A percentile compares a stretch with the other conserved stretches of the same genome.
These are phyloP conservation scores for Halcyon malimbica DNA, from an alignment of 2,113 vertebrate genomes.

Conservation along the genomic window DNA sequence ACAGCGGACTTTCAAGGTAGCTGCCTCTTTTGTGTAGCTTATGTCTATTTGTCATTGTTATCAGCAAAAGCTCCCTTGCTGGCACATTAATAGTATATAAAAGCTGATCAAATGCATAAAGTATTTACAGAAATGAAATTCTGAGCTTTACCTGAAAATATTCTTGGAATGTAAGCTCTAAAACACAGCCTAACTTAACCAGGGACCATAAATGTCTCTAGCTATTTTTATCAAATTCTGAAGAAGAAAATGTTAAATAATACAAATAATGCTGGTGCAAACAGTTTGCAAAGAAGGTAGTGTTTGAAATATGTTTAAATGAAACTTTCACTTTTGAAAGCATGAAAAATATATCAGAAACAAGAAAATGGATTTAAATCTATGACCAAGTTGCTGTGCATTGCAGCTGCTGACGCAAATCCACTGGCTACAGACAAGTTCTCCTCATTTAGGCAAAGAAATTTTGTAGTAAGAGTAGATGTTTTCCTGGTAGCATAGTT, in stretches of 20 bases:
- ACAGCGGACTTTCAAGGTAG: not conserved
- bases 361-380: not conserved
- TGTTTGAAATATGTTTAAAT: not conserved
- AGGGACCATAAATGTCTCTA: not conserved
- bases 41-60: not conserved
- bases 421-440: not conserved
- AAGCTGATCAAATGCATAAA: not conserved
- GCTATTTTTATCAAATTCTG: not conserved
- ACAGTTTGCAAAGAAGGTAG: not conserved
- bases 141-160: not conserved
- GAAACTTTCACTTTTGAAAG: not conserved
- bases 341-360: not conserved
- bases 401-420: not conserved
- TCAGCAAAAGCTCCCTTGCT: not conserved
- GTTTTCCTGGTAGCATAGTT: not conserved
- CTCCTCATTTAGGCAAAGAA: not conserved
- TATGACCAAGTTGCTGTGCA: not conserved
- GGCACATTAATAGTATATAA: not conserved
- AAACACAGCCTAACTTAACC: not conserved
- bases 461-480: not conserved
- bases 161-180: not conserved
- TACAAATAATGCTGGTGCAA: not conserved
- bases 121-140: not conserved
- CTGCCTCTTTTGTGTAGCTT: not conserved
- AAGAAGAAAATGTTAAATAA: not conserved